Percentiles rank a stretch among this genome's conserved stretches.
phyloP scores from a whole-genome alignment of 2,888 invertebrate species.

The Melieria crassipennis region DNA sequence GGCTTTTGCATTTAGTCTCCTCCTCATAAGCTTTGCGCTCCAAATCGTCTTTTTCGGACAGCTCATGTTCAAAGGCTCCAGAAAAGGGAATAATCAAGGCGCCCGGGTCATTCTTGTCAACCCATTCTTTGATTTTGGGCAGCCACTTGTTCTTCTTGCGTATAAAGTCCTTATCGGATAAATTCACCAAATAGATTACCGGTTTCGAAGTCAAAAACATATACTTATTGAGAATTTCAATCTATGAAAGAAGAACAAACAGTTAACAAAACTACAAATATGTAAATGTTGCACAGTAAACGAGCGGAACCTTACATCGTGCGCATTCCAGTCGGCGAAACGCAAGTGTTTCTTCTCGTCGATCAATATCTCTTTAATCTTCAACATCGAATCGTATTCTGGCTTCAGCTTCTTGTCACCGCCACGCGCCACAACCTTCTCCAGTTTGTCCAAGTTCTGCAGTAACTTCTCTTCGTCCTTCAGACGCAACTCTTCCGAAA shows the following conservation, averaged over 20 bases:
- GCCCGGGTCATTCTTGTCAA: conserved; percentile 96
- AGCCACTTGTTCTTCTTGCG: conserved; percentile 99
- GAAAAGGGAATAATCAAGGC: conserved; percentile 95
- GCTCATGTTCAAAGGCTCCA: conserved; percentile 86
- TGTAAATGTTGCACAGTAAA: conserved; percentile 4
- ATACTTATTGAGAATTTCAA: conserved; percentile 95
- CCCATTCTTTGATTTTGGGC: conserved; percentile 97
- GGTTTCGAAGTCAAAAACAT: conserved; percentile 98
- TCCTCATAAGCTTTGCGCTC: conserved; percentile 83
- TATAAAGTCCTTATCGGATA: conserved; percentile 97
- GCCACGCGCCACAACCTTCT: conserved; percentile 83
- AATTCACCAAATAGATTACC: conserved; percentile 94
- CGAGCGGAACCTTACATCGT: conserved; percentile 76
- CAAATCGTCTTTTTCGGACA: conserved; percentile 84
- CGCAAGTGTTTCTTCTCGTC: conserved; percentile 94
- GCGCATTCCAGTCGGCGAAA: conserved; percentile 91
- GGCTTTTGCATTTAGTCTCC: conserved; percentile 83
- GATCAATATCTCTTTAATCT: conserved; percentile 83
- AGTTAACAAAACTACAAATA: conserved; percentile 7
- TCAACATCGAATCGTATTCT: conserved; percentile 89
- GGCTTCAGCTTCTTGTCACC: conserved; percentile 94
- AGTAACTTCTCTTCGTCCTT: conserved; percentile 93
- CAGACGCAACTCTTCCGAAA: conserved; percentile 91
- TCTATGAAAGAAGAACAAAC: conserved; percentile 70
- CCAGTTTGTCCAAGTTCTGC: conserved; percentile 85